These are phyloP conservation scores for Drosophila engyochracea DNA, from an alignment of 2,888 invertebrate species.

Conservation along the genomic window DNA sequence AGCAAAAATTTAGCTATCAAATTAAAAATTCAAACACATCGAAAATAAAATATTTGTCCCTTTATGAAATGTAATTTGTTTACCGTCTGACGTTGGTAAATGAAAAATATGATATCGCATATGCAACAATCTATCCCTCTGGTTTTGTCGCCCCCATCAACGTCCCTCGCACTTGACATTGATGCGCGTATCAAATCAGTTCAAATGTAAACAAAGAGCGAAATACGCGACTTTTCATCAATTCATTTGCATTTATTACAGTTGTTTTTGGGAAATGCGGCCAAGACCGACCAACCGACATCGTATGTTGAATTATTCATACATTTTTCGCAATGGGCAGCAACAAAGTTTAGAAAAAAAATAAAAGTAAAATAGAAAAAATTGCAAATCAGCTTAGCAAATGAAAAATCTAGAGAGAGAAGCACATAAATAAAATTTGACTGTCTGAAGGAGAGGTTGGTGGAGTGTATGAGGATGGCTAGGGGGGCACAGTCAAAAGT, in stretches of 20 bases:
- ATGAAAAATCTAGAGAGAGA: conserved; percentile 66
- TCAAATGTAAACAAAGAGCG: conserved; percentile 65
- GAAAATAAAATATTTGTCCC: conserved; percentile 4
- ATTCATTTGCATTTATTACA: conserved; percentile 74
- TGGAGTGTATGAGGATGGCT: not conserved
- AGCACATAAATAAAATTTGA: conserved; percentile 54
- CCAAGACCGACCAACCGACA: conserved; percentile 42
- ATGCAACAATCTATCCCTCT: conserved; percentile 15
- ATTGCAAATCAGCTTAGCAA: conserved; percentile 74
- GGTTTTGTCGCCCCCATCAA: not conserved
- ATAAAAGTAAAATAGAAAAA: conserved; percentile 25
- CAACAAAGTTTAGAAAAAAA: conserved; percentile 39
- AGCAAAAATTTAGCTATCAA: not conserved
- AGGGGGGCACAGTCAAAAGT: conserved; percentile 52
- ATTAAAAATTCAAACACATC: conserved; percentile 13
- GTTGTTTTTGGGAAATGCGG: conserved; percentile 35
- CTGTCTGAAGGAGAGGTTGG: conserved; percentile 14
- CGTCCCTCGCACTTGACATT: conserved; percentile 52
- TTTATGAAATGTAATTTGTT: conserved; percentile 1
- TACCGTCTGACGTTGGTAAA: conserved; percentile 13
- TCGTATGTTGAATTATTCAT: conserved; percentile 75
- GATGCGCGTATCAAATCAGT: conserved; percentile 60
- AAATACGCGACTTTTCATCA: conserved; percentile 67
- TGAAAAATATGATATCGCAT: conserved; percentile 12
- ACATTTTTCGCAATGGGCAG: conserved; percentile 50